phyloP scores from a whole-genome alignment of 2,113 vertebrate species.

The Plecturocebus donacophilus region DNA sequence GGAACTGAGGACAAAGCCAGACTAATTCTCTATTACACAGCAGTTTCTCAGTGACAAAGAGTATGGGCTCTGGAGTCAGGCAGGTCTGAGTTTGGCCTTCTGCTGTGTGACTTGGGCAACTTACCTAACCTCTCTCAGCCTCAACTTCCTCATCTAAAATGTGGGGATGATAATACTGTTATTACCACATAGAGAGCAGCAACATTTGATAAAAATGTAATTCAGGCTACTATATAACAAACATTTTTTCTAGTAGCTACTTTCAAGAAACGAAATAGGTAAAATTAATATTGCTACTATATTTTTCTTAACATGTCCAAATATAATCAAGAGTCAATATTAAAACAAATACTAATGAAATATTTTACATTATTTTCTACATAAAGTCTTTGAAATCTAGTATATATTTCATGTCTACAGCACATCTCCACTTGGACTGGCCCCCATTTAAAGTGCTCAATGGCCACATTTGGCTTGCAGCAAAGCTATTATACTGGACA shows the following conservation, averaged over 20 bases:
- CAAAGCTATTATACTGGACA: neutral
- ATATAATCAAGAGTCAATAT: neutral
- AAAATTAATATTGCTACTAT: neutral
- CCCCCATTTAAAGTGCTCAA: neutral
- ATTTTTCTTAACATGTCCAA: neutral
- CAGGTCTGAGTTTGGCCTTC: neutral
- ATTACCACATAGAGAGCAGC: neutral
- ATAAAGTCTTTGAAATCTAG: neutral
- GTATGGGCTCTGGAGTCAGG: neutral
- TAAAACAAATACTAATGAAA: neutral
- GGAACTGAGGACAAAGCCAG: neutral
- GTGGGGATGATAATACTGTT: neutral
- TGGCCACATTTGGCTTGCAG: neutral
- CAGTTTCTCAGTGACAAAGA: neutral
- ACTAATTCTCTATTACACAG: neutral
- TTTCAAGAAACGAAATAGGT: neutral
- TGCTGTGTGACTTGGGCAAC: neutral
- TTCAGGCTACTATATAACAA: neutral
- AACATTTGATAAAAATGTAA: neutral
- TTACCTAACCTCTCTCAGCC: neutral
- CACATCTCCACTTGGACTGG: neutral
- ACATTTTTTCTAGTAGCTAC: neutral
- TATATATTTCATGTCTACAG: rapidly evolving
- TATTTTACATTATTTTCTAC: neutral
- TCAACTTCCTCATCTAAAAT: neutral